Evolutionary conservation across 2,888 invertebrate genomes (phyloP).

Genomic region (Myopa testacea): DNA sequence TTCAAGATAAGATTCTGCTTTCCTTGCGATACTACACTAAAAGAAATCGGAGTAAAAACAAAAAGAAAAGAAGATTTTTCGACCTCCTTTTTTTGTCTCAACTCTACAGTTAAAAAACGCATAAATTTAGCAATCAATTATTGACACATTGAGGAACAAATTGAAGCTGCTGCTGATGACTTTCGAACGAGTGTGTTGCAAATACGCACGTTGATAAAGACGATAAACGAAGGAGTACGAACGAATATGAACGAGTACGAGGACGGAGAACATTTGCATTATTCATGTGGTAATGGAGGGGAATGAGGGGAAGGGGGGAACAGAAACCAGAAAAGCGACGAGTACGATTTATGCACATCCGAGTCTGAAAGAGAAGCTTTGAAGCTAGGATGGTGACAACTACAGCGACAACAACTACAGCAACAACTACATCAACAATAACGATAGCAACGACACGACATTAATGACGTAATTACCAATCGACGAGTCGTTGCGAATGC

Average conservation of each 20-base stretch:
- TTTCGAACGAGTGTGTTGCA: background rate
- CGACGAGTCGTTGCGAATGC: constrained; percentile 30
- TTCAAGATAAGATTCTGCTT: background rate
- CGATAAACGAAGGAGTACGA: background rate
- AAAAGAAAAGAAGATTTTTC: background rate
- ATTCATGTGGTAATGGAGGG: constrained; percentile 1
- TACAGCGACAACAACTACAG: no score
- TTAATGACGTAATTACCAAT: constrained; percentile 38
- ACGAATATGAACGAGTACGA: background rate
- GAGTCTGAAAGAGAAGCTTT: background rate
- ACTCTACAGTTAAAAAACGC: background rate
- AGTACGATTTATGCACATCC: constrained; percentile 31
- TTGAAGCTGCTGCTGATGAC: background rate
- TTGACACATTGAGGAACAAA: background rate
- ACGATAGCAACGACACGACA: constrained; percentile 3
- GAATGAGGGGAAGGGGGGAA: background rate
- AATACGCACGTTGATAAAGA: background rate
- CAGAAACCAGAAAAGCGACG: background rate
- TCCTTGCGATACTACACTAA: background rate
- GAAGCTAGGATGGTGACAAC: no score
- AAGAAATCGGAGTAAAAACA: background rate
- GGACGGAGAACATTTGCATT: constrained; percentile 17
- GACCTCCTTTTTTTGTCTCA: background rate
- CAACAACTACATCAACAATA: background rate
- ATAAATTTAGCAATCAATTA: background rate